These are phyloP conservation scores for Panulirus ornatus DNA, from an alignment of 1,140 invertebrate genomes.

Conservation along the genomic window DNA sequence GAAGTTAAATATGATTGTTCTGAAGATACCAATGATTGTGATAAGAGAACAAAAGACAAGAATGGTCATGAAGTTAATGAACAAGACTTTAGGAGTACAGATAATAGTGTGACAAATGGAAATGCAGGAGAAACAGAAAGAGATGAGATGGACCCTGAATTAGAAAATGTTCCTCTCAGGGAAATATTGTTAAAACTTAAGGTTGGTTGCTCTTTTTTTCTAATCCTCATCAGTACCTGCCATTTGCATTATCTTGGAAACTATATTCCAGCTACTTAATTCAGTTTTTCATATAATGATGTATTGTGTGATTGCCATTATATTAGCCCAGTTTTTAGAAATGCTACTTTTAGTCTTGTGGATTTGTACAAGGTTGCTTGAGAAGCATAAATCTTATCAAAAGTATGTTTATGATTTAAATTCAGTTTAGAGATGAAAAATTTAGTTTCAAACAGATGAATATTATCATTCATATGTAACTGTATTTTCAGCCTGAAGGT, in stretches of 20 bases:
- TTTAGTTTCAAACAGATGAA: background rate
- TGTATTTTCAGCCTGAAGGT: constrained; percentile 62
- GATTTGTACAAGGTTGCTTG: background rate
- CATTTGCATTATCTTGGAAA: too few relatives aligned
- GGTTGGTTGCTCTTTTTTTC: constrained; percentile 52
- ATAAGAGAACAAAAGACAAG: background rate
- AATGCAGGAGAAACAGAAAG: background rate
- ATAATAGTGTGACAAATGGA: background rate
- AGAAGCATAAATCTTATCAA: background rate
- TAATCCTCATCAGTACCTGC: too few relatives aligned
- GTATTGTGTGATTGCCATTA: background rate
- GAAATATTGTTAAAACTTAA: constrained; percentile 68
- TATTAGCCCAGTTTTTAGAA: background rate
- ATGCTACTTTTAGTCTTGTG: background rate
- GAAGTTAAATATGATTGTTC: background rate
- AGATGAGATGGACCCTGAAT: constrained; percentile 39
- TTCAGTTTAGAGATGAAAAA: background rate
- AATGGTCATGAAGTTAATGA: background rate
- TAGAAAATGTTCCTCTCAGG: constrained; percentile 61
- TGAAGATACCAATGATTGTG: background rate
- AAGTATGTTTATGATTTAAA: background rate
- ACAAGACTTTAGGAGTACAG: background rate
- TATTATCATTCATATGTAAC: background rate
- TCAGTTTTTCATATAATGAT: too few relatives aligned
- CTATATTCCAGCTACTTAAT: too few relatives aligned